Conservation (phyloP, 2,888 invertebrate genomes). For the Drosophila bunnanda region DNA sequence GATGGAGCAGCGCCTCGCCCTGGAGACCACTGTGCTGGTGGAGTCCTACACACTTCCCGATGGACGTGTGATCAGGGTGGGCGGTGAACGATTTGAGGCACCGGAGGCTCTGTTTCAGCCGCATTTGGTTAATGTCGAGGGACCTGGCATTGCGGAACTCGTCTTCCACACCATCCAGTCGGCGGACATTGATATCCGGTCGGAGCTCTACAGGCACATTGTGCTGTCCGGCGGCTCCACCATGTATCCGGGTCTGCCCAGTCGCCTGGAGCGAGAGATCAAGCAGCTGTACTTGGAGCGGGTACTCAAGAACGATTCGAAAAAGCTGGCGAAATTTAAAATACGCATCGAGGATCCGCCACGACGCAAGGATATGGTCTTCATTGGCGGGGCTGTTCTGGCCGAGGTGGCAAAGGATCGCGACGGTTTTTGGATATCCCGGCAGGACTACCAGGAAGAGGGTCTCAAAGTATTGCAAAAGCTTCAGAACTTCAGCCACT, state of each 20-base stretch:
- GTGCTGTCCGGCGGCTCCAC: constrained; percentile 99
- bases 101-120: constrained; percentile 99
- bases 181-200: constrained; percentile 97
- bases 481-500: constrained; percentile 81
- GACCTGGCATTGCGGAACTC: constrained; percentile 96
- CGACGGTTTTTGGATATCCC: constrained; percentile 98
- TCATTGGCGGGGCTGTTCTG: constrained; percentile 98
- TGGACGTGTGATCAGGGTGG: constrained; percentile 97
- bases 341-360: constrained; percentile 99
- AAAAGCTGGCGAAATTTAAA: constrained; percentile 98
- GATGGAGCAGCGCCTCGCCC: constrained; percentile 97
- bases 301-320: constrained; percentile 96
- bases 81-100: constrained; percentile 98
- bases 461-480: constrained; percentile 86
- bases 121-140: constrained; percentile 99
- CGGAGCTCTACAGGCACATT: constrained; percentile 99
- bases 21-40: constrained; percentile 99
- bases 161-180: constrained; percentile 99
- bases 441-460: constrained; percentile 97
- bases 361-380: constrained; percentile 99
- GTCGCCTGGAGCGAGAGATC: constrained; percentile 97
- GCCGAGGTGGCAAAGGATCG: constrained; percentile 99
- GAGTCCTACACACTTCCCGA: constrained; percentile 99
- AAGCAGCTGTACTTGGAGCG: constrained; percentile 98
- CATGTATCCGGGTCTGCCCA: constrained; percentile 99